Evolutionary conservation across 1,140 invertebrate species (phyloP), one percentile per base, ranked within the genome.

Genomic region (Drosophila pallidifrons): DNA sequence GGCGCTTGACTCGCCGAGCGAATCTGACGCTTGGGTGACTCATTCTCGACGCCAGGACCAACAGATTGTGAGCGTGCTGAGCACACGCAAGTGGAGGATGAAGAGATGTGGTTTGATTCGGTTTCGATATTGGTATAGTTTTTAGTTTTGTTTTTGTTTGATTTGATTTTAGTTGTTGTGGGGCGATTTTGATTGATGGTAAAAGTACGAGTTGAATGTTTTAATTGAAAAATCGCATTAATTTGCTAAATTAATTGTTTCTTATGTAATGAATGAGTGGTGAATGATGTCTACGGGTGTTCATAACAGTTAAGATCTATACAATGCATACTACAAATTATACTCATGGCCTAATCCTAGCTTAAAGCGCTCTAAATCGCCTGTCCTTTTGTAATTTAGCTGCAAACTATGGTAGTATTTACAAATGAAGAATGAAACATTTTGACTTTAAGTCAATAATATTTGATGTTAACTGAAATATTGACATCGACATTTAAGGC

Each of bases 11-110:
- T 95, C 75, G 94, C 95, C 65, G 93, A 96, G 93, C 93, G 95
- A 32, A 95, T 94, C 74, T 96, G 95, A 67, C 96, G 94, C 82
- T 96, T 96, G 25, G 96, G 96, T 92, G 95, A 95, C 78, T 96
- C 95, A 75, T 82, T 92, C 78, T 91, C 89, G 67, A 93, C 93
- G 67, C 93, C 93, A 8, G 95, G 95, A 65, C 95, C 95, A 75
- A 95, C 94, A 46, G 95, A 96, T 91, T 96, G 95, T 16, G 95
- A 96, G 73, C 96, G 94, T 83, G 94, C 95, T 94, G 85, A 72
- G 11, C 57, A 64, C 68, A 83, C 68, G 68, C 74, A 75, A 57
- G 77, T 73, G 59, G 75, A 63, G 59, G 64, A 68, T 75, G 70
- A 79, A 61, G 69, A 80, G 66, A 75, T 80, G 77, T 52, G 46